These are phyloP conservation scores for Astropecten irregularis DNA, from an alignment of 53 echinoderm and acorn worm species.

Conservation along the genomic window DNA sequence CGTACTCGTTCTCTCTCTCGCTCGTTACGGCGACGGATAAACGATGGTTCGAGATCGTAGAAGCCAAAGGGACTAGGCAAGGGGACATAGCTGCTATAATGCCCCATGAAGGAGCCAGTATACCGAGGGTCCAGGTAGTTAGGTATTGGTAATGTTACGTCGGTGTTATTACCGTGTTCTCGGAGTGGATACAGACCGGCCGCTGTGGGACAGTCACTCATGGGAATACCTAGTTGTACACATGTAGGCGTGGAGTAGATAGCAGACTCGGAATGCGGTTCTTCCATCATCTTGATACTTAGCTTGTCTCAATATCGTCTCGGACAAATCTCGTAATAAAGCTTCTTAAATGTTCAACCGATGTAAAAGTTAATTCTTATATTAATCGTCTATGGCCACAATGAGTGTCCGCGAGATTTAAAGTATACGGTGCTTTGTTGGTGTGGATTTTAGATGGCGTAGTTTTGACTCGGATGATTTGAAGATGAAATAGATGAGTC, in stretches of 20 bases:
- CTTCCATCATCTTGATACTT: conserved; percentile 38
- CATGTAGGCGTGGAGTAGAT: conserved; percentile 98
- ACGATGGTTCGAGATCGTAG: conserved; percentile 98
- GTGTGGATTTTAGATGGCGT: too few relatives aligned
- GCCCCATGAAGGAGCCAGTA: conserved; percentile 88
- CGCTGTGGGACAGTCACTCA: conserved; percentile 82
- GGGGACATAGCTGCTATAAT: conserved; percentile 92
- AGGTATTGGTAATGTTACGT: conserved; percentile 69
- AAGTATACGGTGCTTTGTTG: too few relatives aligned
- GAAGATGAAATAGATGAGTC: too few relatives aligned
- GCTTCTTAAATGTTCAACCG: too few relatives aligned
- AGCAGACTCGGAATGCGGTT: conserved; percentile 77
- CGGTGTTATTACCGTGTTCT: conserved; percentile 68
- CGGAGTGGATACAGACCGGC: conserved; percentile 87
- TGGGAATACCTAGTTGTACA: conserved; percentile 96
- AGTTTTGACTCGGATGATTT: too few relatives aligned
- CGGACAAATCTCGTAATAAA: too few relatives aligned
- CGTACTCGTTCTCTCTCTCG: conserved; percentile 92
- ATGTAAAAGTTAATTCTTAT: neutral
- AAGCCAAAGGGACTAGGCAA: conserved; percentile 95
- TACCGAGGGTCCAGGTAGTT: conserved; percentile 92
- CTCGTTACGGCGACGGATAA: conserved; percentile 95
- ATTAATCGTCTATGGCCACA: neutral
- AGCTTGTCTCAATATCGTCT: neutral
- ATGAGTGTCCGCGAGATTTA: neutral